These are phyloP conservation scores for Bombus ignitus DNA, from an alignment of 1,140 invertebrate species.

Conservation along the genomic window DNA sequence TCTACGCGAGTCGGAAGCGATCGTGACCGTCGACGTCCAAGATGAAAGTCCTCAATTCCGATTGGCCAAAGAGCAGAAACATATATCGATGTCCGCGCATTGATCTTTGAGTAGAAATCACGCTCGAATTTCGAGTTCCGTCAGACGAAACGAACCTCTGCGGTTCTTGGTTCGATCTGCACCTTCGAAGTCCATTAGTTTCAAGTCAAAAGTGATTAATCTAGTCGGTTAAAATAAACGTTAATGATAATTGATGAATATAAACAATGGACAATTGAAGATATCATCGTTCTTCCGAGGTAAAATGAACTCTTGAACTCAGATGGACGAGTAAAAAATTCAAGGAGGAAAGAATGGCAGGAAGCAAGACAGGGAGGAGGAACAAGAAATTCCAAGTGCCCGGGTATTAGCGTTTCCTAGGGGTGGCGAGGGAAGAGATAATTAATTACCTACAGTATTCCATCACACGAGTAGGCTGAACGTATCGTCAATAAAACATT, in stretches of 20 bases:
- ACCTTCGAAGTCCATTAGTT: too few relatives aligned
- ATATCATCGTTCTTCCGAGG: constrained; percentile 26
- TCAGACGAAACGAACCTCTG: neutral
- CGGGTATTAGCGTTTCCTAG: constrained; percentile 20
- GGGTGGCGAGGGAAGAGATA: constrained; percentile 1
- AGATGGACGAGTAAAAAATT: neutral
- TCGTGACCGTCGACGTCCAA: too few relatives aligned
- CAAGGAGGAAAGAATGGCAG: neutral
- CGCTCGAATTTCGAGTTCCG: too few relatives aligned
- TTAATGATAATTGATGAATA: constrained; percentile 9
- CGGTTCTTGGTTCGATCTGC: neutral
- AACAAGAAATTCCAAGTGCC: constrained; percentile 9
- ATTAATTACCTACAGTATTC: constrained; percentile 42
- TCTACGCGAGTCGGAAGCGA: constrained; percentile 6
- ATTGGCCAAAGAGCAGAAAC: too few relatives aligned
- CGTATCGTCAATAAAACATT: constrained; percentile 46
- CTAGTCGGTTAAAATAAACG: too few relatives aligned
- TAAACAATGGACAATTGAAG: constrained; percentile 10
- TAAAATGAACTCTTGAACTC: constrained; percentile 34
- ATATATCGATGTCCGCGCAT: neutral
- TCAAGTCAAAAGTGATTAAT: neutral
- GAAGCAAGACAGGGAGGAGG: neutral
- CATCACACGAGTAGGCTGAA: constrained; percentile 15
- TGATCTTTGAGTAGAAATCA: constrained; percentile 18
- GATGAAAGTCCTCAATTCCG: neutral